These are phyloP conservation scores for Drosophila asahinai DNA, from an alignment of 1,140 invertebrate species.

Conservation along the genomic window DNA sequence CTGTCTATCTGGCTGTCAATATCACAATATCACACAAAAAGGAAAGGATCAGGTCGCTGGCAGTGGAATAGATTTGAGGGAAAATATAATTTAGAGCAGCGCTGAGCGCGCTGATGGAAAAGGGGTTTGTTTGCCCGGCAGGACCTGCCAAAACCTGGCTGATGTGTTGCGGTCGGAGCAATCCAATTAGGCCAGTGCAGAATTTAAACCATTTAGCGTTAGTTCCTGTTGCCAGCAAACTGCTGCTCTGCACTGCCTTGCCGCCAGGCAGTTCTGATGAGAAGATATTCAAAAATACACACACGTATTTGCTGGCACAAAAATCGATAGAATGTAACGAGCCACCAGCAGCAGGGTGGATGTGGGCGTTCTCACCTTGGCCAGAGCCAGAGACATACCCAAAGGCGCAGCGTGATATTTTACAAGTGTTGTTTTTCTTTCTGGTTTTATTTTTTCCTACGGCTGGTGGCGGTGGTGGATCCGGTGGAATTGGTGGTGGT, in stretches of 20 bases:
- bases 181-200: slow-evolving; percentile 66
- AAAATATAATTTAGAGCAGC: slow-evolving; percentile 66
- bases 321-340: slow-evolving; percentile 77
- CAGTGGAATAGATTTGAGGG: slow-evolving; percentile 60
- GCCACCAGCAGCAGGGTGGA: slow-evolving; percentile 18
- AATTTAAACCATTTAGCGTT: slow-evolving; percentile 45
- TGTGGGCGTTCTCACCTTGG: slow-evolving; percentile 60
- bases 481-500: slow-evolving; percentile 37
- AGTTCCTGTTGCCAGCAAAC: slow-evolving; percentile 49
- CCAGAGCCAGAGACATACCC: slow-evolving; percentile 53
- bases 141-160: slow-evolving; percentile 29
- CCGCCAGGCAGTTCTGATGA: slow-evolving; percentile 27
- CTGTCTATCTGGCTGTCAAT: slow-evolving; percentile 79
- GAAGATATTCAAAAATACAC: slow-evolving; percentile 49
- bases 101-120: slow-evolving; percentile 14
- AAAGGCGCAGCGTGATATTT: slow-evolving; percentile 73
- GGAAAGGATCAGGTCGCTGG: slow-evolving; percentile 52
- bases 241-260: background rate
- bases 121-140: slow-evolving; percentile 25
- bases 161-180: slow-evolving; percentile 45
- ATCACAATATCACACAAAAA: slow-evolving; percentile 50
- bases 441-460: slow-evolving; percentile 34
- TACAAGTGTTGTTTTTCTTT: slow-evolving; percentile 70
- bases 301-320: slow-evolving; percentile 42
- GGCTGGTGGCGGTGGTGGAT: slow-evolving; percentile 42